Evolutionary conservation across 1,140 invertebrate species (phyloP).

Genomic region (Aphelinus atriplicis): DNA sequence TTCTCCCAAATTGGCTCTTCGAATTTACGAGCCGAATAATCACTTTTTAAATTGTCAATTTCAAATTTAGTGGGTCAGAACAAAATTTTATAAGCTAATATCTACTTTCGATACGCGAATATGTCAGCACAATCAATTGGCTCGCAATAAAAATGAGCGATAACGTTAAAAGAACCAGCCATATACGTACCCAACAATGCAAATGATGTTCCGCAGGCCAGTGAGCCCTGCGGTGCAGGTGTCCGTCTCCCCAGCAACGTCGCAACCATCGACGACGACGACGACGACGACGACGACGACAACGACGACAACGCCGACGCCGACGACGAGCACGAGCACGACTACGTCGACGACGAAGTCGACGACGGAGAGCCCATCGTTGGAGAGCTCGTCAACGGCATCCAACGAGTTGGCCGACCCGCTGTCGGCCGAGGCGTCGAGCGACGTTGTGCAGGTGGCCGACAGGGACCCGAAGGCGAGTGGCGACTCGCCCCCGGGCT

Average conservation of each 20-base stretch:
- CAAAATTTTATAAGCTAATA: background rate
- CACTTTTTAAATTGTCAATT: too few species aligned
- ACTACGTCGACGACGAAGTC: background rate
- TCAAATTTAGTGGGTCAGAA: too few species aligned
- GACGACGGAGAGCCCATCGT: background rate
- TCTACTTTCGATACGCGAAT: background rate
- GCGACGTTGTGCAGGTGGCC: background rate
- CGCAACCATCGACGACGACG: background rate
- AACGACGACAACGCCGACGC: background rate
- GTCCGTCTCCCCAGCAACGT: background rate
- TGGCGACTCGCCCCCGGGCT: slow-evolving; percentile 61
- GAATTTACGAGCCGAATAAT: too few species aligned
- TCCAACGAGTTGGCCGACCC: background rate
- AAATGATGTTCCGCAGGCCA: background rate
- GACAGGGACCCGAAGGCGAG: slow-evolving; percentile 53
- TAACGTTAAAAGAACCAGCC: too few species aligned
- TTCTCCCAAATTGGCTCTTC: too few species aligned
- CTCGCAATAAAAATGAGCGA: too few species aligned
- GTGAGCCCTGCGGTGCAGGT: background rate
- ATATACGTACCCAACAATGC: background rate
- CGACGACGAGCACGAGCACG: background rate
- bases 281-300: background rate
- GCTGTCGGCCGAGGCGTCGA: background rate
- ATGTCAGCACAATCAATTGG: too few species aligned
- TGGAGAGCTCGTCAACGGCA: background rate